Percentiles rank a stretch among this genome's conserved stretches.
These are phyloP conservation scores for Crotalus viridis DNA, from an alignment of 2,113 vertebrate species.

Conservation along the genomic window DNA sequence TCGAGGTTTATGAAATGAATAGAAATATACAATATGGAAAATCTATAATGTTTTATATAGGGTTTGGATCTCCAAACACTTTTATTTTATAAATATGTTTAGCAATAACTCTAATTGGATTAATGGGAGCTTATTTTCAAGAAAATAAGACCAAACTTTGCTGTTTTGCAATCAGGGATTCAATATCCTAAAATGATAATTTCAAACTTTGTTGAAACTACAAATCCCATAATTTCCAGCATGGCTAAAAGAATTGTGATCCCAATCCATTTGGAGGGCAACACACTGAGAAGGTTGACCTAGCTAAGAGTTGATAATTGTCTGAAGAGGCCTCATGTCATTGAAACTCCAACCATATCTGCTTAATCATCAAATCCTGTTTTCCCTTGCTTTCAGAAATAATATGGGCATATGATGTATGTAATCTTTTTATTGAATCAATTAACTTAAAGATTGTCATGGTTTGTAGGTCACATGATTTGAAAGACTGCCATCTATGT, in stretches of 20 bases:
- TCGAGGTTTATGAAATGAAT: not conserved
- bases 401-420: not conserved
- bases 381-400: constrained; percentile 2
- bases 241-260: not conserved
- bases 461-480: not conserved
- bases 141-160: not conserved
- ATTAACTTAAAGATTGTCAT: not conserved
- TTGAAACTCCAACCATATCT: not conserved
- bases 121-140: not conserved
- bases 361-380: not conserved
- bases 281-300: not conserved
- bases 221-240: not conserved
- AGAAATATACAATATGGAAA: not conserved
- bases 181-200: not conserved
- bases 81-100: not conserved
- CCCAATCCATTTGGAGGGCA: not conserved
- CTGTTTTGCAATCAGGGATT: not conserved
- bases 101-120: not conserved
- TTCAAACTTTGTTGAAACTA: not conserved
- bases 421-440: not conserved
- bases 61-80: not conserved
- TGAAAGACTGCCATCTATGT: not conserved
- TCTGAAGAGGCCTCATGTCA: not conserved
- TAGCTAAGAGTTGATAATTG: not conserved
- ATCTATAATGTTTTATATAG: not conserved